Evolutionary conservation across 1,140 invertebrate genomes (phyloP).

Genomic region (Listronotus bonariensis): DNA sequence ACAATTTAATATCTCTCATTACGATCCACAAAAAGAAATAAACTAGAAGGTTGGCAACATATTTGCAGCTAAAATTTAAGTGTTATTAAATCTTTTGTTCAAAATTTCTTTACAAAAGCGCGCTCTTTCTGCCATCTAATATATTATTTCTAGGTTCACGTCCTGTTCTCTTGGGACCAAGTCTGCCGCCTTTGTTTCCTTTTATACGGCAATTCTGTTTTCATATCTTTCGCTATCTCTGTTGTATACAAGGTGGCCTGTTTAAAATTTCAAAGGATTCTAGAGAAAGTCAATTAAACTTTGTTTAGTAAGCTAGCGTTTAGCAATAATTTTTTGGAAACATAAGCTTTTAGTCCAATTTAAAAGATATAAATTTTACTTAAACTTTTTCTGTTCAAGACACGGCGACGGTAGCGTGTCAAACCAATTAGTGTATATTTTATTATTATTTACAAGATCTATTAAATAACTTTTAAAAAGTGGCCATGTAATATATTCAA

Average conservation of each 20-base stretch:
- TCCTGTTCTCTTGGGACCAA: constrained; percentile 35
- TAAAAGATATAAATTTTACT: too few species aligned
- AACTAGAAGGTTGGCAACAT: constrained; percentile 27
- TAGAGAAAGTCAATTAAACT: constrained; percentile 22
- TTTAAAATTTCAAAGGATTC: constrained; percentile 31
- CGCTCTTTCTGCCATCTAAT: constrained; percentile 43
- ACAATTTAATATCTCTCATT: constrained; percentile 26
- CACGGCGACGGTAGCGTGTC: too few species aligned
- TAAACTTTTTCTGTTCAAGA: too few species aligned
- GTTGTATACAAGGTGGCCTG: constrained; percentile 32
- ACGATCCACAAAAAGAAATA: constrained; percentile 13
- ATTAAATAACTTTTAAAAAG: too few species aligned
- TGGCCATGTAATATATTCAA: too few species aligned
- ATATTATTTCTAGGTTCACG: constrained; percentile 49
- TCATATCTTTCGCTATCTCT: constrained; percentile 46
- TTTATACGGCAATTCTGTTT: constrained; percentile 51
- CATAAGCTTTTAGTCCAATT: too few species aligned
- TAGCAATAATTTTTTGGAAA: constrained; percentile 4
- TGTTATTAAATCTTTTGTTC: constrained; percentile 44
- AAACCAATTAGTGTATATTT: too few species aligned
- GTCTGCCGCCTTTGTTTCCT: constrained; percentile 49
- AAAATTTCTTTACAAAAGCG: constrained; percentile 39
- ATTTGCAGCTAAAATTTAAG: constrained; percentile 40
- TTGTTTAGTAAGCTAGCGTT: constrained; percentile 17
- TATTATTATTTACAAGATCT: too few species aligned